phyloP scores from a whole-genome alignment of 2,888 invertebrate species.

The Anaspis maculata region DNA sequence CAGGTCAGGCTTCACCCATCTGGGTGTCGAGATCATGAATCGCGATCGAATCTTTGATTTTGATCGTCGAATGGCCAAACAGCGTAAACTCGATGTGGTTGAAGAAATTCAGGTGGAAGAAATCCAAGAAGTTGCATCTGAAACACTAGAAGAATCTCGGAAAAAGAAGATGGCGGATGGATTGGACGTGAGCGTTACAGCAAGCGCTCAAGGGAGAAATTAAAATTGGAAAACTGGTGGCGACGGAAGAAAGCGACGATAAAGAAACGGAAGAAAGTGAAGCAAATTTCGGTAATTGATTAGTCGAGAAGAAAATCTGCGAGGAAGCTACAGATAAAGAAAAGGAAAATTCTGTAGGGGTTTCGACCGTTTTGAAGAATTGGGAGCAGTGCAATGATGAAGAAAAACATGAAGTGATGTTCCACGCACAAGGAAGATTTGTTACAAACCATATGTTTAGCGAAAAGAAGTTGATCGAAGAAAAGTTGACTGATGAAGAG shows the following conservation, averaged over 20 bases:
- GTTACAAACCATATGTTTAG: no score
- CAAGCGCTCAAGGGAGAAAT: slow-evolving; percentile 3
- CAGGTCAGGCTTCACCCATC: no score
- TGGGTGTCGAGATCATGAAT: no score
- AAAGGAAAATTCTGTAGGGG: not conserved
- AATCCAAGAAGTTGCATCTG: slow-evolving; percentile 4
- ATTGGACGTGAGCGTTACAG: slow-evolving; percentile 2
- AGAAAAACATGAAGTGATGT: no score
- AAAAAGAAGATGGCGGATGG: slow-evolving; percentile 2
- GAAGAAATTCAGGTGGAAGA: slow-evolving; percentile 13
- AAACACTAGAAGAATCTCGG: slow-evolving; percentile 2
- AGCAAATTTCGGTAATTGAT: not conserved
- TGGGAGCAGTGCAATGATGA: no score
- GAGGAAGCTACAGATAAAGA: not conserved
- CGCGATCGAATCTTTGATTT: slow-evolving; percentile 35
- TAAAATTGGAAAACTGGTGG: slow-evolving; percentile 5
- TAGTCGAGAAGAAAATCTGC: not conserved
- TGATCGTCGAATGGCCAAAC: slow-evolving; percentile 16
- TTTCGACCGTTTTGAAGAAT: no score
- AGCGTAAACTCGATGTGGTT: slow-evolving; percentile 14
- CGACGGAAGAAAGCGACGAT: slow-evolving; percentile 2
- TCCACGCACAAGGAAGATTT: no score
- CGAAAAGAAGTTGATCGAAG: no score
- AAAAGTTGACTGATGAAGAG: no score
- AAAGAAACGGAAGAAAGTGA: slow-evolving; percentile 3